These are phyloP conservation scores for Dendrolimus punctatus DNA, from an alignment of 1,140 invertebrate species.

Conservation along the genomic window DNA sequence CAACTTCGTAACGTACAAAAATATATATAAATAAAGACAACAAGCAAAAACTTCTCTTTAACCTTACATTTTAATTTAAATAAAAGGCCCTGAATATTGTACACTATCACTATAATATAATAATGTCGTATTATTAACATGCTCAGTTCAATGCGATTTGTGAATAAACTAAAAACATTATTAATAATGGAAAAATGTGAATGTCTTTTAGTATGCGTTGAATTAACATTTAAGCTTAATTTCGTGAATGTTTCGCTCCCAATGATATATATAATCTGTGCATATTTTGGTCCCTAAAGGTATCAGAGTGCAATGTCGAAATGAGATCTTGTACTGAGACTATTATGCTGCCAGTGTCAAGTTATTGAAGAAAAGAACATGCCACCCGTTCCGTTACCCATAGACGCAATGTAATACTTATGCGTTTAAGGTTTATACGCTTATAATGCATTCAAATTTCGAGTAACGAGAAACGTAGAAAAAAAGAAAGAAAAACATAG, in stretches of 20 bases:
- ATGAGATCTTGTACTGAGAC: no score
- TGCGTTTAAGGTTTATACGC: background rate
- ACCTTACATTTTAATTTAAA: conserved; percentile 36
- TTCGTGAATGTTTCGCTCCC: conserved; percentile 3
- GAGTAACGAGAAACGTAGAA: conserved; percentile 5
- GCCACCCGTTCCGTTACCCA: no score
- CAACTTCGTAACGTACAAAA: conserved; percentile 49
- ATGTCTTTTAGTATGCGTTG: conserved; percentile 58
- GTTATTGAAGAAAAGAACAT: no score
- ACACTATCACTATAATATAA: conserved; percentile 44
- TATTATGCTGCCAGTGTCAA: no score
- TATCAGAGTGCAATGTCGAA: no score
- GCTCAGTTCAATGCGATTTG: conserved; percentile 28
- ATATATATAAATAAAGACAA: conserved; percentile 68
- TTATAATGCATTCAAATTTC: background rate
- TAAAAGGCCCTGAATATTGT: conserved; percentile 63
- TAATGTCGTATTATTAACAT: conserved; percentile 29
- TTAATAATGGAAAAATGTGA: conserved; percentile 41
- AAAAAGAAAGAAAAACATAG: conserved; percentile 11
- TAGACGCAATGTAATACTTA: no score
- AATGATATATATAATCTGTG: conserved; percentile 20
- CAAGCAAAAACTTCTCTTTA: conserved; percentile 44
- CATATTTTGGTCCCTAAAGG: conserved; percentile 55
- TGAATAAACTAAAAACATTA: conserved; percentile 13
- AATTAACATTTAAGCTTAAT: conserved; percentile 10